Evolutionary conservation across 2,113 vertebrate genomes (phyloP), one percentile per base, ranked within the genome.

Genomic region (Leiothrix lutea): DNA sequence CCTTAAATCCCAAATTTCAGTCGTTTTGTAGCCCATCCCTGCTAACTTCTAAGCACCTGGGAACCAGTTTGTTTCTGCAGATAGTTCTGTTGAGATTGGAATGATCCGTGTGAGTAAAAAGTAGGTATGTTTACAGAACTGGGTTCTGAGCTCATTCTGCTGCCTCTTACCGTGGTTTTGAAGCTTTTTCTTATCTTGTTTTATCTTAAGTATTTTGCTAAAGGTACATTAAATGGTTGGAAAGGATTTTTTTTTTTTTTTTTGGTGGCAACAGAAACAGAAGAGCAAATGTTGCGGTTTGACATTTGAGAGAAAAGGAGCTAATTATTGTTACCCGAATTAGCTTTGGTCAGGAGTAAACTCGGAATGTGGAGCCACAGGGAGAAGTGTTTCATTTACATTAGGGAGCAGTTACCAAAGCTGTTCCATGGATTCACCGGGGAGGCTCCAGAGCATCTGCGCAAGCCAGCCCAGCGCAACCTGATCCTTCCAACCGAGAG

Each of bases 241-340:
- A 54, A 90, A 25, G 25, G 31, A 0, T n/a, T 18, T 21, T 21
- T 47, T 47, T 47, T n/a, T 33, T 54, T 90, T n/a, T 83, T 53
- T 67, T 33, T 31, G 3, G 3, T 94, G 88, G 93, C 86, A 88
- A 95, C 65, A 90, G 88, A 95, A 88, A 72, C 88, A 93, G 75
- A 92, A 95, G 89, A 96, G 95, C 92, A 97, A 97, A 98, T 94
- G 94, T 80, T 92, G 85, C 0, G 84, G 97, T 83, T 96, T 98
- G 97, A 97, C 97, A 97, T 98, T 95, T 96, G 91, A 96, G 92
- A 95, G 94, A 95, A 96, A 96, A 97, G 82, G 28, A 48, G 67
- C 62, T 93, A 96, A 97, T 97, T 67, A 38, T 84, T 90, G 75
- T 94, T 97, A 81, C 93, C 33, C 14, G 0, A 97, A 96, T 97